Conservation (phyloP, 1,140 invertebrate genomes). For the Drosophila hydei region DNA sequence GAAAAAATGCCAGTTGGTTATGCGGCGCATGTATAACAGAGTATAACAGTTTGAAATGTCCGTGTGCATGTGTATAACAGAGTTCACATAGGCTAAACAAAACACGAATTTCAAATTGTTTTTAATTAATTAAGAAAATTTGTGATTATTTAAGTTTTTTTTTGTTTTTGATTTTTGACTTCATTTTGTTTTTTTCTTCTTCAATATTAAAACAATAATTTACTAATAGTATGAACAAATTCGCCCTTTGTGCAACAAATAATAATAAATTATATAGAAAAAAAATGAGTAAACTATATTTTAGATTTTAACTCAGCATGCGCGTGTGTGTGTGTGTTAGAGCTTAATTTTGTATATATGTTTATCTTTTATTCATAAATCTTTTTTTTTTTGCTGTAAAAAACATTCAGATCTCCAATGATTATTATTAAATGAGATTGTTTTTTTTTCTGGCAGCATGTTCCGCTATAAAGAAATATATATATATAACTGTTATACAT, state of each 20-base stretch:
- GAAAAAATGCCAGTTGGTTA: conserved; percentile 49
- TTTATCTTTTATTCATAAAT: conserved; percentile 39
- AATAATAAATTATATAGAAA: conserved; percentile 45
- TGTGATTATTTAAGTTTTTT: conserved; percentile 16
- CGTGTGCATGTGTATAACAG: conserved; percentile 26
- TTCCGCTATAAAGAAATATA: conserved; percentile 29
- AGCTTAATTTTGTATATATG: conserved; percentile 45
- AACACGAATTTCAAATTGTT: conserved; percentile 25
- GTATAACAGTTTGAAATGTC: conserved; percentile 50
- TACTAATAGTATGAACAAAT: conserved; percentile 66
- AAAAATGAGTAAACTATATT: conserved; percentile 30
- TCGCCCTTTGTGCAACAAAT: conserved; percentile 17
- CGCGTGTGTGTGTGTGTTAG: conserved; percentile 30
- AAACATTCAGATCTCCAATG: conserved; percentile 77
- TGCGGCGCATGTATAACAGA: conserved; percentile 40
- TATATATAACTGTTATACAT: conserved; percentile 1
- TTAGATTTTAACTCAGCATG: conserved; percentile 44
- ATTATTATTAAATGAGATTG: conserved; percentile 52
- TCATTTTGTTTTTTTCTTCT: conserved; percentile 34
- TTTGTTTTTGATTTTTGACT: conserved; percentile 31
- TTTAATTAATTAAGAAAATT: conserved; percentile 37
- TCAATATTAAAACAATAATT: conserved; percentile 60
- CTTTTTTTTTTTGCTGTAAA: conserved; percentile 53
- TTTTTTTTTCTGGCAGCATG: conserved; percentile 47
- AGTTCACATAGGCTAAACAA: conserved; percentile 12